Conservation (phyloP, 2,888 invertebrate species). For the Cabera pusaria region DNA sequence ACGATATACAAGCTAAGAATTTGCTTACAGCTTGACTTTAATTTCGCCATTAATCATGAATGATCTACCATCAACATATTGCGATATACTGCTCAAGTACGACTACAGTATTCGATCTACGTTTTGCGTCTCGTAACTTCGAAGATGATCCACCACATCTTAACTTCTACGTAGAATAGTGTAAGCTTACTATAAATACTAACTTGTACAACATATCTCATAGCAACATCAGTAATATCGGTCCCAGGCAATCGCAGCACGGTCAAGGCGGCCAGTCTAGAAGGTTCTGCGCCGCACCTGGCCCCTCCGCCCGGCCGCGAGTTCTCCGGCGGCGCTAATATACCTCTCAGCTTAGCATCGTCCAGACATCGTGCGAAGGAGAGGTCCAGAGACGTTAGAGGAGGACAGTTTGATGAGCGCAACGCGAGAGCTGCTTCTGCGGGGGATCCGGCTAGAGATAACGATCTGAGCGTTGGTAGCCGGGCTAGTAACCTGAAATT, state of each 20-base stretch:
- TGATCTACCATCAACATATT: too few species aligned
- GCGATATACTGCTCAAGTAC: too few species aligned
- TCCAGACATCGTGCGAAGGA: conserved; percentile 94
- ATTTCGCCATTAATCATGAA: too few species aligned
- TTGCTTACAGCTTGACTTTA: too few species aligned
- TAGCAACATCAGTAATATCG: conserved; percentile 94
- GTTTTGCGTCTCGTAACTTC: too few species aligned
- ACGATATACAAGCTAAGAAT: too few species aligned
- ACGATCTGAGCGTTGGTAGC: conserved; percentile 90
- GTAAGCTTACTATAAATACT: too few species aligned
- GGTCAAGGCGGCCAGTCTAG: conserved; percentile 87
- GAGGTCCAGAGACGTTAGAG: conserved; percentile 89
- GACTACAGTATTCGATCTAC: too few species aligned
- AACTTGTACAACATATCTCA: conserved; percentile 81
- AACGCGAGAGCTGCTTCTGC: conserved; percentile 91
- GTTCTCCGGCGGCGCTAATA: conserved; percentile 93
- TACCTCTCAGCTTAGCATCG: conserved; percentile 92
- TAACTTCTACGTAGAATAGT: too few species aligned
- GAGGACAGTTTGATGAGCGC: conserved; percentile 91
- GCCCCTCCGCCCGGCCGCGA: conserved; percentile 86
- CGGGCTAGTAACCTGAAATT: conserved; percentile 87
- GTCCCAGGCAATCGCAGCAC: conserved; percentile 92
- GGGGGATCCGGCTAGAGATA: conserved; percentile 90
- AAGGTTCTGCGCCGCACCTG: conserved; percentile 68
- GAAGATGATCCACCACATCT: too few species aligned